Evolutionary conservation across 1,140 invertebrate genomes (phyloP).

Genomic region (Pristionchus pacificus): DNA sequence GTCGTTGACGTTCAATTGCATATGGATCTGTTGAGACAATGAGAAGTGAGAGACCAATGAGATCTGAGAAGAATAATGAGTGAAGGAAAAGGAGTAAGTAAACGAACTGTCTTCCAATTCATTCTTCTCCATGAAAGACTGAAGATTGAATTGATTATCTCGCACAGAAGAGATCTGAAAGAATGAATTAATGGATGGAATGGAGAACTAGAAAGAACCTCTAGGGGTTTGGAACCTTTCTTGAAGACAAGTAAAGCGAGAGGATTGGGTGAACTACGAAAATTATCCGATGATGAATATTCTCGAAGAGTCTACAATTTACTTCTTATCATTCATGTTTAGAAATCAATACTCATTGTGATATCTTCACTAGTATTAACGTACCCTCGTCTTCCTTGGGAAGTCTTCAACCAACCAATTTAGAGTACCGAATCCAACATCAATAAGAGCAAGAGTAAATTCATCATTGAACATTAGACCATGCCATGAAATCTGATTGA

Average conservation of each 20-base stretch:
- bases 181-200: background rate
- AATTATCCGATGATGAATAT: slow-evolving; percentile 49
- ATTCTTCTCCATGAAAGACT: slow-evolving; percentile 45
- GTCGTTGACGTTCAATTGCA: slow-evolving; percentile 47
- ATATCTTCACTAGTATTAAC: background rate
- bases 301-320: slow-evolving; percentile 32
- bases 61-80: slow-evolving; percentile 32
- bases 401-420: slow-evolving; percentile 49
- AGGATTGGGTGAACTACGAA: slow-evolving; percentile 47
- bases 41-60: slow-evolving; percentile 50
- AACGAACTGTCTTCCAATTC: slow-evolving; percentile 42
- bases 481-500: slow-evolving; percentile 35
- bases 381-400: slow-evolving; percentile 43
- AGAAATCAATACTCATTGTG: background rate
- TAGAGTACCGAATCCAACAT: slow-evolving; percentile 48
- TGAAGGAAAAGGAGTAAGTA: background rate
- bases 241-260: slow-evolving; percentile 46
- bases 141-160: slow-evolving; percentile 40
- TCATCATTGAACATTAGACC: slow-evolving; percentile 41
- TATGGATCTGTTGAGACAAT: slow-evolving; percentile 50
- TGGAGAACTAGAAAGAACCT: slow-evolving; percentile 1
- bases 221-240: slow-evolving; percentile 1
- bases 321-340: background rate
- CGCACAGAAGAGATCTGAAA: background rate
- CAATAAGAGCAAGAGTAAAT: slow-evolving; percentile 40